phyloP scores from a whole-genome alignment of 2,113 vertebrate species.

The Chaetodon trifascialis region DNA sequence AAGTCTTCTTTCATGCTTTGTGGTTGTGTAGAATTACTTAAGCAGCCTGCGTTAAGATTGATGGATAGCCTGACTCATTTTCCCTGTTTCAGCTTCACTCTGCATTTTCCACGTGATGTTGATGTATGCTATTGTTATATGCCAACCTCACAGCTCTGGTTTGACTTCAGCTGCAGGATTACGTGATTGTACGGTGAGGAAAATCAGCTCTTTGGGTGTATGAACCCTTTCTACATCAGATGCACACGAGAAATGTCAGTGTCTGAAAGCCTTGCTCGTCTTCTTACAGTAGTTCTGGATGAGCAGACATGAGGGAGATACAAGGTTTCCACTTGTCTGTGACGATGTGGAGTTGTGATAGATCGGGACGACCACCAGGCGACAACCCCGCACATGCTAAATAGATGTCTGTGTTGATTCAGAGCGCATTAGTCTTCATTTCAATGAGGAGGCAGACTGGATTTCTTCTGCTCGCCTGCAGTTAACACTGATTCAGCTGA shows the following conservation, averaged over 20 bases:
- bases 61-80: constrained; percentile 55
- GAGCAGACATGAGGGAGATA: neutral
- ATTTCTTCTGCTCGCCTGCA: constrained; percentile 12
- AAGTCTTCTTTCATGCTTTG: constrained; percentile 44
- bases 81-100: constrained; percentile 52
- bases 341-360: constrained; percentile 3
- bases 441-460: constrained; percentile 15
- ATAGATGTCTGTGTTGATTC: constrained; percentile 84
- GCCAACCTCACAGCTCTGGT: constrained; percentile 80
- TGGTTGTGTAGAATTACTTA: constrained; percentile 54
- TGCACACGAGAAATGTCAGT: neutral
- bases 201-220: neutral
- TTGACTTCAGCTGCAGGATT: constrained; percentile 8
- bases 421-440: constrained; percentile 73
- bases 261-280: neutral
- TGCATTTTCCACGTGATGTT: constrained; percentile 78
- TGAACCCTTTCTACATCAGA: constrained; percentile 6
- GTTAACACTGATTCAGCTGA: neutral
- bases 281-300: neutral
- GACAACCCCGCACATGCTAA: constrained; percentile 78
- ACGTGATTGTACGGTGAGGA: neutral
- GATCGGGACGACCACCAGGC: neutral
- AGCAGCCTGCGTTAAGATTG: constrained; percentile 41
- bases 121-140: constrained; percentile 80
- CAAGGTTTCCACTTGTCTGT: neutral